A percentile compares a stretch with the other conserved stretches of the same genome.
Conservation (phyloP, 2,888 invertebrate genomes). For the Platycheirus albimanus region DNA sequence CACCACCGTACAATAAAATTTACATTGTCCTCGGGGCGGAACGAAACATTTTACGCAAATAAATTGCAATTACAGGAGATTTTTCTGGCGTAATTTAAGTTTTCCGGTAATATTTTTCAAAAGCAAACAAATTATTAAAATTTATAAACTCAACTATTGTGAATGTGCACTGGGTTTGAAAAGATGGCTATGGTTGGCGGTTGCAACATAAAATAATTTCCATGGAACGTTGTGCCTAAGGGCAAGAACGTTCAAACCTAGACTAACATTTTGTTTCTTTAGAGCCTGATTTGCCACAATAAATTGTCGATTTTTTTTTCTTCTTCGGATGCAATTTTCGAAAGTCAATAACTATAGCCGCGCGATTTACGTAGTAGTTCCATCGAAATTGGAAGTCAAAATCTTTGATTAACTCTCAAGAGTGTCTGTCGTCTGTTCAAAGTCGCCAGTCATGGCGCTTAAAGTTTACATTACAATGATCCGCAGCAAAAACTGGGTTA, state of each 20-base stretch:
- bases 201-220: not conserved
- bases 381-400: not conserved
- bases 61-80: conserved; percentile 71
- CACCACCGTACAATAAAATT: not conserved
- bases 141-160: not conserved
- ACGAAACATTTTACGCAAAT: conserved; percentile 62
- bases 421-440: not conserved
- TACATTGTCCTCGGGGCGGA: conserved; percentile 33
- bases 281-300: not conserved
- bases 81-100: conserved; percentile 36
- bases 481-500: conserved; percentile 43
- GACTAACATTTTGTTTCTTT: not conserved
- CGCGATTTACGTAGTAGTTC: not conserved
- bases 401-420: conserved; percentile 15
- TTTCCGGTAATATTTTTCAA: conserved; percentile 45
- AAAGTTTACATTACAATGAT: conserved; percentile 3
- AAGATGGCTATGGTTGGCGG: not conserved
- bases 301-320: not conserved
- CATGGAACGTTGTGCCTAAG: conserved; percentile 8
- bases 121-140: conserved; percentile 50
- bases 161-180: not conserved
- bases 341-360: conserved; percentile 6
- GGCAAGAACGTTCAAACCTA: not conserved
- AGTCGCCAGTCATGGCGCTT: not conserved
- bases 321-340: not conserved